Base-by-base conservation (phyloP, 2,888 invertebrate species). In the Trachelus tabidus region DNA sequence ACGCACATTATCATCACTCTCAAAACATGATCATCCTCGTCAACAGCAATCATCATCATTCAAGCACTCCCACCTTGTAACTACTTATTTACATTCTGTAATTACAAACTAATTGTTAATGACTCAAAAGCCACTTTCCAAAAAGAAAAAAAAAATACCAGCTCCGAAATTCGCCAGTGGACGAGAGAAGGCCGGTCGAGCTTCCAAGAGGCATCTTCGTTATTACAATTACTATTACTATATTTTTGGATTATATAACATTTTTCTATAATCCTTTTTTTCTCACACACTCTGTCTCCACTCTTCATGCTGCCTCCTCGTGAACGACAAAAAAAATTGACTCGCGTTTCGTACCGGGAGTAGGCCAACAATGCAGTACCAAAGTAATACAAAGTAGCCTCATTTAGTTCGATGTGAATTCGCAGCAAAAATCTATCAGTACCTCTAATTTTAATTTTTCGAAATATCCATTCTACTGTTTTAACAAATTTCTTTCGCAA, bases 341-440 rank as follows among this genome's bases (percentile, higher is more conserved):
- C 91, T 91, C 91, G 89, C 90, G 89, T 89, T 89, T 88, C 87
- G 87, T 88, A 88, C 88, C 88, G 91, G 91, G 91, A 91, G 91
- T 91, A 91, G 90, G 87, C 82, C 56, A 9, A 23, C 56, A 9
- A 85, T 82, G 79, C 78, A 69, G 80, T 81, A 81, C 83, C 79
- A 23, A 56, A 23, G 56, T 23, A 56, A 56, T 56, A 56, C 56
- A 9, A 56, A 56, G 56, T 9, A 23, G 56, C 56, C 56, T 56
- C 56, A 83, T 87, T 81, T 84, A 30, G 74, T 74, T 34, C 12
- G 37, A 30, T 35, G 23, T 34, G 85, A 88, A 89, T 88, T 85
- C 85, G 87, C 87, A 81, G 82, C 84, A 81, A 83, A 84, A 90
- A 84, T 68, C 89, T 88, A 84, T 71, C 9, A 3, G 71, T 15